Conservation (phyloP, 2,797 vertebrate genomes). For the Mus caroli region DNA sequence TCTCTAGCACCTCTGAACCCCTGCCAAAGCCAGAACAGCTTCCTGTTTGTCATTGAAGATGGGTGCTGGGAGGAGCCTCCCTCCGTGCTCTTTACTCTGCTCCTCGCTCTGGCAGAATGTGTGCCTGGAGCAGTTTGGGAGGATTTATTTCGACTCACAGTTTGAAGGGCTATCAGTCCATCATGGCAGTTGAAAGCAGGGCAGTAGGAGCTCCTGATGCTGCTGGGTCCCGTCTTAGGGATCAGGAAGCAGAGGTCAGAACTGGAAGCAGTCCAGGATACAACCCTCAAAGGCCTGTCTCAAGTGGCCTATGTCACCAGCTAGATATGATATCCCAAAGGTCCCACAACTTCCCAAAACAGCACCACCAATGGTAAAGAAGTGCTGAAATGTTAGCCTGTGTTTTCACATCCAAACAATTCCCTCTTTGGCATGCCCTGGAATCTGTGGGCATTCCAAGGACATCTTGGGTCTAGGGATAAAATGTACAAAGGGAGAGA, state of each 20-base stretch:
- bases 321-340: neutral
- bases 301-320: neutral
- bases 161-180: neutral
- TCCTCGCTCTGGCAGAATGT: neutral
- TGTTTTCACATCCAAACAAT: neutral
- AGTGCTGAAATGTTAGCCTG: neutral
- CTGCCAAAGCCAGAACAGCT: neutral
- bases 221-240: neutral
- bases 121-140: neutral
- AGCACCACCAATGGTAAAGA: neutral
- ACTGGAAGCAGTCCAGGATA: neutral
- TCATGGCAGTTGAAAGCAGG: neutral
- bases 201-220: neutral
- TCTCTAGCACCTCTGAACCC: neutral
- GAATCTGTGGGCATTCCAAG: neutral
- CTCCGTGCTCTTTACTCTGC: neutral
- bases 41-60: neutral
- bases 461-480: neutral
- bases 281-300: neutral
- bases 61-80: constrained; percentile 2
- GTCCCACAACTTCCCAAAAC: neutral
- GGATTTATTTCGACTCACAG: neutral
- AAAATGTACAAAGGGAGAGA: neutral
- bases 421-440: neutral
- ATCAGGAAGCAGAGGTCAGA: neutral